Evolutionary conservation across 1,140 invertebrate species (phyloP).

Genomic region (Zaprionus nigranus): DNA sequence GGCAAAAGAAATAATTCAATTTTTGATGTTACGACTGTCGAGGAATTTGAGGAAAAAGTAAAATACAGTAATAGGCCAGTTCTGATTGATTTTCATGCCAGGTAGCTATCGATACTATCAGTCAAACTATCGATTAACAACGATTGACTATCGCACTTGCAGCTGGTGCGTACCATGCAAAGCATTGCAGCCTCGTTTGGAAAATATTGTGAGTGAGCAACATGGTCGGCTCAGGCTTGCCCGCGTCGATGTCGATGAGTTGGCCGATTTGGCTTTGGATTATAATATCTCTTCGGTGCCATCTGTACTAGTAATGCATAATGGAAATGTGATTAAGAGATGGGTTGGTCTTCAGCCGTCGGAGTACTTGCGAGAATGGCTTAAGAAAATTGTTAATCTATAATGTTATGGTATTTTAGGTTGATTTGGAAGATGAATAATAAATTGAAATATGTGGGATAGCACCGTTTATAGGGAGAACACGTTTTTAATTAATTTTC

Average conservation of each 20-base stretch:
- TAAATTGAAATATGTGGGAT: constrained; percentile 13
- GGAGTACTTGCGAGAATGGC: constrained; percentile 93
- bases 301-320: constrained; percentile 93
- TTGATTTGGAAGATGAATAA: not conserved
- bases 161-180: constrained; percentile 99
- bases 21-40: constrained; percentile 95
- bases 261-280: constrained; percentile 93
- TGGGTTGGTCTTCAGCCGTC: constrained; percentile 95
- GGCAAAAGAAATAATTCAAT: constrained; percentile 69
- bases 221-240: constrained; percentile 94
- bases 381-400: constrained; percentile 88
- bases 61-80: constrained; percentile 94
- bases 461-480: constrained; percentile 22
- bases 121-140: constrained; percentile 73
- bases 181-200: constrained; percentile 93
- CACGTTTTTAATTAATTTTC: constrained; percentile 66
- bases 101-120: constrained; percentile 86
- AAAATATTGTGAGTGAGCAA: constrained; percentile 92
- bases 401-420: not conserved
- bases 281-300: constrained; percentile 95
- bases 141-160: not conserved
- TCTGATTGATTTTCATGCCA: constrained; percentile 97
- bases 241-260: constrained; percentile 96
- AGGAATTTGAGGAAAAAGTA: constrained; percentile 95
- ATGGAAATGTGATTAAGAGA: constrained; percentile 94